Evolutionary conservation across 2,113 vertebrate species (phyloP).

Genomic region (Syngnathus scovelli): DNA sequence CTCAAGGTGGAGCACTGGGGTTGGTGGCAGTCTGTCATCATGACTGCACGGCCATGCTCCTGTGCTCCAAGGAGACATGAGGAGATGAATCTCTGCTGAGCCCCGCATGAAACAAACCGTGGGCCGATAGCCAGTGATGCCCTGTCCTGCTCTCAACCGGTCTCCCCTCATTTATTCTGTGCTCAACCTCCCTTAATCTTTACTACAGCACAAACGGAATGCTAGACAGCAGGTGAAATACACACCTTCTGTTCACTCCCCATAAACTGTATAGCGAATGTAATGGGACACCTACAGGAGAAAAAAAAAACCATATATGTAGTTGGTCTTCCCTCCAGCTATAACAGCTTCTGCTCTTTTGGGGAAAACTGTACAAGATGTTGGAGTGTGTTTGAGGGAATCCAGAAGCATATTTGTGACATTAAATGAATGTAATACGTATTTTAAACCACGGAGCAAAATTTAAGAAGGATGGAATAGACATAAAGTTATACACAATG

Average conservation of each 20-base stretch:
- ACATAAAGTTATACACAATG: neutral
- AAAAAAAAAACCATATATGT: neutral
- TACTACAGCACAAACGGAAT: slow-evolving; percentile 49
- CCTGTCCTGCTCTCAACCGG: slow-evolving; percentile 13
- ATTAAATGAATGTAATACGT: neutral
- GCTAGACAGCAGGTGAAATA: slow-evolving; percentile 45
- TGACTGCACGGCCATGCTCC: slow-evolving; percentile 30
- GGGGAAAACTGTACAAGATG: neutral
- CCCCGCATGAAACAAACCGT: slow-evolving; percentile 35
- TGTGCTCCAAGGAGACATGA: slow-evolving; percentile 24
- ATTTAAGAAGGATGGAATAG: neutral
- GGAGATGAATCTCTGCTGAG: slow-evolving; percentile 55
- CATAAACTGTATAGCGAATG: slow-evolving; percentile 14
- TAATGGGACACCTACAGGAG: neutral
- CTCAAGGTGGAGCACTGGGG: slow-evolving; percentile 22
- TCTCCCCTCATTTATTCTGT: slow-evolving; percentile 40
- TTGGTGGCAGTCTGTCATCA: slow-evolving; percentile 34
- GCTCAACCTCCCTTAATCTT: slow-evolving; percentile 40
- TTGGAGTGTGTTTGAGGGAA: neutral
- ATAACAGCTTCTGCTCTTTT: neutral
- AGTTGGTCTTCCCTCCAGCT: neutral
- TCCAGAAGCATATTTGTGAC: too few species aligned
- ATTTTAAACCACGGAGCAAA: neutral
- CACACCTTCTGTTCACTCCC: slow-evolving; percentile 10
- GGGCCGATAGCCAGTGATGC: slow-evolving; percentile 30